These are phyloP conservation scores for Macropodus opercularis DNA, from an alignment of 2,797 vertebrate species.

Conservation along the genomic window DNA sequence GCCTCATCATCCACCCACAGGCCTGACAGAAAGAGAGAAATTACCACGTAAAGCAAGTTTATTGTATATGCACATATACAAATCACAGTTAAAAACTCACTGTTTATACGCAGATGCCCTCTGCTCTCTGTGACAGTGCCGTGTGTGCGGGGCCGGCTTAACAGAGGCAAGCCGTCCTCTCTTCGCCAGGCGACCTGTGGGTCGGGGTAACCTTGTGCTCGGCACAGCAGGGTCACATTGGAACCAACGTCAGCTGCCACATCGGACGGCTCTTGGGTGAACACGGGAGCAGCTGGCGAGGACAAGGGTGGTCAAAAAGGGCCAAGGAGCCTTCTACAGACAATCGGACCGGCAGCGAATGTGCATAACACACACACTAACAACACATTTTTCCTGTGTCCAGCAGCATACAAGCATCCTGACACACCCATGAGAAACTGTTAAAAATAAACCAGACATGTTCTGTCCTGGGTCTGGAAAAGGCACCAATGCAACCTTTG, in stretches of 20 bases:
- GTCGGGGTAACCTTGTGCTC: slow-evolving; percentile 87
- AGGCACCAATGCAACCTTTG: slow-evolving; percentile 23
- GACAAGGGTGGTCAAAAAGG: slow-evolving; percentile 9
- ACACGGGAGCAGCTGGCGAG: slow-evolving; percentile 85
- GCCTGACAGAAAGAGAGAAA: slow-evolving; percentile 72
- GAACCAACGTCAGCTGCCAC: slow-evolving; percentile 87
- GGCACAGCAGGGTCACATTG: slow-evolving; percentile 87
- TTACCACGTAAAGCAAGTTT: neutral
- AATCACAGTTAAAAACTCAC: slow-evolving; percentile 83
- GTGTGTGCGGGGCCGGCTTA: slow-evolving; percentile 74
- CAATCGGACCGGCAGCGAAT: slow-evolving; percentile 21
- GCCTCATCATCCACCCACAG: slow-evolving; percentile 93
- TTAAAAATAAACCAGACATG: slow-evolving; percentile 15
- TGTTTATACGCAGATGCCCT: slow-evolving; percentile 86
- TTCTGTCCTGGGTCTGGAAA: slow-evolving; percentile 11
- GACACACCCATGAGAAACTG: slow-evolving; percentile 1
- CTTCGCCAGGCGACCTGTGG: slow-evolving; percentile 90
- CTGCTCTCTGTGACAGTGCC: slow-evolving; percentile 83
- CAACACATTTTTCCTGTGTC: too few relatives aligned
- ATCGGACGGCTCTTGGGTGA: slow-evolving; percentile 85
- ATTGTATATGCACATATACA: neutral
- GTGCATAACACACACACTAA: too few relatives aligned
- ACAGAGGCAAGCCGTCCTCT: slow-evolving; percentile 80
- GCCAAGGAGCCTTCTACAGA: slow-evolving; percentile 3
- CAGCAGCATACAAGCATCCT: neutral